These are phyloP conservation scores for Calephelis nemesis DNA, from an alignment of 1,140 invertebrate genomes.

Conservation along the genomic window DNA sequence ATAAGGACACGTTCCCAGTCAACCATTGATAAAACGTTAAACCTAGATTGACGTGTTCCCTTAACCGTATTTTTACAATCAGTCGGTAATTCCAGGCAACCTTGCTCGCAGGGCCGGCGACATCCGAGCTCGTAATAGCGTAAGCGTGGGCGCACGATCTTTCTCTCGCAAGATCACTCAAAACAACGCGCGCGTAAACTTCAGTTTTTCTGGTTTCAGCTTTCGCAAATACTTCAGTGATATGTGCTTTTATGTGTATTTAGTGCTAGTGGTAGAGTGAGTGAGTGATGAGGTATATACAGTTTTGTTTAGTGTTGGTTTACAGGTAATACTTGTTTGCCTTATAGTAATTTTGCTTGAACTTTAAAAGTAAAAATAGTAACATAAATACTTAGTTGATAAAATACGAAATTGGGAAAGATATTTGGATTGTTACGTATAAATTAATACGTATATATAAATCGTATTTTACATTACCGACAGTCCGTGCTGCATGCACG, in stretches of 20 bases:
- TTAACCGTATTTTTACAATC: constrained; percentile 15
- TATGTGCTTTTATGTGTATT: constrained; percentile 27
- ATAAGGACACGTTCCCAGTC: too few relatives aligned
- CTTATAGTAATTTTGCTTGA: background rate
- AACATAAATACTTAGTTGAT: too few relatives aligned
- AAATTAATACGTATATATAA: too few relatives aligned
- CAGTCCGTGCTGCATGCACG: too few relatives aligned
- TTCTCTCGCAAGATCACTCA: constrained; percentile 61
- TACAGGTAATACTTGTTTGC: constrained; percentile 43
- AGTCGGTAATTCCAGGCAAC: constrained; percentile 54
- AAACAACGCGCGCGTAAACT: constrained; percentile 54
- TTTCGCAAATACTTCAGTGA: constrained; percentile 33
- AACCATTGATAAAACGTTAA: background rate
- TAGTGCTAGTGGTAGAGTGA: constrained; percentile 30
- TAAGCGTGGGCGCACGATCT: constrained; percentile 64
- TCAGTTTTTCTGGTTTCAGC: constrained; percentile 36
- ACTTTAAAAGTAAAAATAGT: background rate
- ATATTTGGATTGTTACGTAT: too few relatives aligned
- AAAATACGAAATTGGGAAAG: too few relatives aligned
- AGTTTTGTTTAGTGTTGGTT: constrained; percentile 61
- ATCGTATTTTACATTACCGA: too few relatives aligned
- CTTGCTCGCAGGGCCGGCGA: constrained; percentile 64
- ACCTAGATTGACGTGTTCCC: background rate
- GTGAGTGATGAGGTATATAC: constrained; percentile 54
- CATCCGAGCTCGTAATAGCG: constrained; percentile 64